Conservation (phyloP, 2,888 invertebrate genomes). For the Plemyria rubiginata region DNA sequence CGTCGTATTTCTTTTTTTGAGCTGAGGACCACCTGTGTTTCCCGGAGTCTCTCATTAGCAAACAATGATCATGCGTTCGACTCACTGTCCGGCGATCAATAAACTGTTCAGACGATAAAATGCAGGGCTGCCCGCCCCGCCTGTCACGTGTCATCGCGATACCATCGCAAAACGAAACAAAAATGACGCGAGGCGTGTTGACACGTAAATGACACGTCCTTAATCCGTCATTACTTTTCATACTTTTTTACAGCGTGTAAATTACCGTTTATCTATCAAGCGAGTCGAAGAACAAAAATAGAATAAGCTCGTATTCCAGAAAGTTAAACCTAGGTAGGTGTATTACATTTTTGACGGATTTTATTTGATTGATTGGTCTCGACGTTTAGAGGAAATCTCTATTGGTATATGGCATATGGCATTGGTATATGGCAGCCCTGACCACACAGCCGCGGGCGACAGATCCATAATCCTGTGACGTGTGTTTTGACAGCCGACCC, state of each 20-base stretch:
- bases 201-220: constrained; percentile 25
- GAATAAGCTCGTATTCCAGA: constrained; percentile 4
- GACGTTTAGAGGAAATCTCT: constrained; percentile 15
- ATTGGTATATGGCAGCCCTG: constrained; percentile 50
- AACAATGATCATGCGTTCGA: constrained; percentile 71
- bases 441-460: constrained; percentile 65
- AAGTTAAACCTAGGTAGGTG: not conserved
- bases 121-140: constrained; percentile 44
- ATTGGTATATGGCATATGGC: too few relatives aligned
- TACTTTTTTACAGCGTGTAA: constrained; percentile 16
- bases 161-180: constrained; percentile 23
- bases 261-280: constrained; percentile 22
- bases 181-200: constrained; percentile 20
- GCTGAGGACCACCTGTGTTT: constrained; percentile 64
- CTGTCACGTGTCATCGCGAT: constrained; percentile 22
- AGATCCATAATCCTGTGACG: constrained; percentile 81
- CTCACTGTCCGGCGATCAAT: constrained; percentile 61
- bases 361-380: not conserved
- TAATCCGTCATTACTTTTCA: constrained; percentile 20
- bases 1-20: constrained; percentile 61
- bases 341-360: too few relatives aligned
- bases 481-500: constrained; percentile 74
- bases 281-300: constrained; percentile 22
- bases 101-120: constrained; percentile 59
- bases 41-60: constrained; percentile 72